A percentile compares a stretch with the other conserved stretches of the same genome.
phyloP scores from a whole-genome alignment of 2,888 invertebrate genomes.

The Noctua janthe region DNA sequence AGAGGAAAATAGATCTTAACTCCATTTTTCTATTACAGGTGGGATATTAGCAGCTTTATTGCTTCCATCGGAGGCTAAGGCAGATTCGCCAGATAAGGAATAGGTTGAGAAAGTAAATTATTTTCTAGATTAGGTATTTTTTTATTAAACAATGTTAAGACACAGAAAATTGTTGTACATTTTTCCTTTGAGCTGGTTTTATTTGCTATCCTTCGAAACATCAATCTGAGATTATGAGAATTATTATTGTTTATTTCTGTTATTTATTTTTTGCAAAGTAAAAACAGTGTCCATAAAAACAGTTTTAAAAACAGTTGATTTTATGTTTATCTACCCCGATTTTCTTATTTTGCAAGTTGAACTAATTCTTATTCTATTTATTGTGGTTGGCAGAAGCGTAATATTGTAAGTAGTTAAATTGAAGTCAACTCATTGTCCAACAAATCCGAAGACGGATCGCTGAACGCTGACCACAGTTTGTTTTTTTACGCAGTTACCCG shows the following conservation, averaged over 20 bases:
- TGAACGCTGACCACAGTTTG: background rate
- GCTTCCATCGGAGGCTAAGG: constrained; percentile 42
- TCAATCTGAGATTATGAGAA: background rate
- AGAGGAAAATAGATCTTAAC: background rate
- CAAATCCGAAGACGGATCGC: background rate
- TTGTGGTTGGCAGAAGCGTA: too few relatives aligned
- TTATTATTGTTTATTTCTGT: background rate
- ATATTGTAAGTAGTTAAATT: too few relatives aligned
- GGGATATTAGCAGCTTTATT: constrained; percentile 44
- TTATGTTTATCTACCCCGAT: too few relatives aligned
- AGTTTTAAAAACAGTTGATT: too few relatives aligned
- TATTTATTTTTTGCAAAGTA: background rate
- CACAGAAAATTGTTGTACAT: background rate
- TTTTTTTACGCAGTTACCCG: background rate
- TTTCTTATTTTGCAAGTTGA: too few relatives aligned
- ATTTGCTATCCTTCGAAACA: background rate
- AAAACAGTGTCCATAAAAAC: too few relatives aligned
- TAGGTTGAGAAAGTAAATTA: background rate
- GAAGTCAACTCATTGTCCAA: background rate
- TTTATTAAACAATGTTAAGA: background rate
- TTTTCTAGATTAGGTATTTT: background rate
- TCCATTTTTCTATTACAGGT: constrained; percentile 42
- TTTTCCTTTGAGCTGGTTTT: background rate
- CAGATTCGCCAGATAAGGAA: background rate
- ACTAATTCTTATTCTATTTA: too few relatives aligned